Evolutionary conservation across 92 coral and sea anemone genomes (phyloP), one percentile per base, ranked within the genome.

Genomic region (Porites cylindrica): DNA sequence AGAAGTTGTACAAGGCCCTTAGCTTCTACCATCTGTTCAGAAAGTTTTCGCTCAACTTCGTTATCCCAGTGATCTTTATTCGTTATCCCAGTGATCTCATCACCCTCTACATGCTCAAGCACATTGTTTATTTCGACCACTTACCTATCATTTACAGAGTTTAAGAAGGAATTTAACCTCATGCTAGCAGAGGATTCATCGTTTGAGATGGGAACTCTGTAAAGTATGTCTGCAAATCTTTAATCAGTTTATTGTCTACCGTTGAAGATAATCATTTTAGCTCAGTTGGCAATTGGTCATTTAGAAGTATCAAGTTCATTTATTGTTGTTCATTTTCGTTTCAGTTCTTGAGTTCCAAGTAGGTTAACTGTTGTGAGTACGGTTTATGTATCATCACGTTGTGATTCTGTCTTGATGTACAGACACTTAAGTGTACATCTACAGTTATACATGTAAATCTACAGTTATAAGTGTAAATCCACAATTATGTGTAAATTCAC

Each of bases 51-150:
- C 85, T 72, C 85, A 85, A 72, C 63, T 89, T 47, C 73, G 61
- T 70, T 78, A 77, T 76, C 61, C 80, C 56, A 83, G 74, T 86
- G 91, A 86, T 65, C 88, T 91, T 20, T 76, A 61, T 70, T 88
- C 88, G 84, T 88, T 71, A 86, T 86, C 61, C 74, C 66, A 59
- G 88, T 82, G 29, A 65, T 86, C 26, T 92, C 95, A 1, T 68
- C 80, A 26, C 61, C 90, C 29, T 79, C 92, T 65, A 88, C 92
- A 51, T 88, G 92, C 85, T 92, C 95, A 87, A 85, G 78, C 32
- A 75, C 85, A 69, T 65, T 88, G 63, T 68, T 73, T 74, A 78
- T 92, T 73, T 82, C 95, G 50, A 82, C 90, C 10, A 29, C 87
- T 23, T 92, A 92, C 69, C 63, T 56, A 67, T 79, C 92, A 74